These are phyloP conservation scores for Spilosoma lubricipeda DNA, from an alignment of 2,888 invertebrate species.

Conservation along the genomic window DNA sequence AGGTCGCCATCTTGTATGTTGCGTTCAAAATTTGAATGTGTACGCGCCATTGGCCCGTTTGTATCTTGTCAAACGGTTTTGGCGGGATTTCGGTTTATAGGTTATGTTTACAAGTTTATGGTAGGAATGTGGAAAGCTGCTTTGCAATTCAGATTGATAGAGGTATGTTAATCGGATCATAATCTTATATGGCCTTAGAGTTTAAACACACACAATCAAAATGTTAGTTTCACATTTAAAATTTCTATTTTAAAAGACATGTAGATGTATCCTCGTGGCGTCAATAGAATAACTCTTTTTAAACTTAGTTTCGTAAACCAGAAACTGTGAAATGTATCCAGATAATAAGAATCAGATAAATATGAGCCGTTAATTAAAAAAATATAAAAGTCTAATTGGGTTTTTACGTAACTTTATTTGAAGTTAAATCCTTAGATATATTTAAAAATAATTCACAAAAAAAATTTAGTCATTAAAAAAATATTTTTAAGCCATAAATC, in stretches of 20 bases:
- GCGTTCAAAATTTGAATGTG: conserved; percentile 83
- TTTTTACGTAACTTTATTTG: background rate
- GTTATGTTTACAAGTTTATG: conserved; percentile 49
- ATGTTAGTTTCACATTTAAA: background rate
- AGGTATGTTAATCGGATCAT: conserved; percentile 34
- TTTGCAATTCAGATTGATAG: conserved; percentile 49
- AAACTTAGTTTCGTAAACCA: background rate
- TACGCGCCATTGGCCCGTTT: conserved; percentile 73
- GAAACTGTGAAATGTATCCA: background rate
- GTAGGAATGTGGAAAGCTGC: conserved; percentile 41
- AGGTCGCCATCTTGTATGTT: conserved; percentile 84
- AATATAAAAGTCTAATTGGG: background rate
- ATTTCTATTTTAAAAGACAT: background rate
- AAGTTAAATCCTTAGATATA: background rate
- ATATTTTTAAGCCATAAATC: background rate
- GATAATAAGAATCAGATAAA: background rate
- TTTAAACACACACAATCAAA: conserved; percentile 1
- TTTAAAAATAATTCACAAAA: background rate
- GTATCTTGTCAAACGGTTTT: conserved; percentile 64
- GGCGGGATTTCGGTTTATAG: conserved; percentile 52
- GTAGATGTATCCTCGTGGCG: background rate
- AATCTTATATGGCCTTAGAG: conserved; percentile 32
- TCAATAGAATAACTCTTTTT: background rate
- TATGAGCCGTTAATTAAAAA: background rate
- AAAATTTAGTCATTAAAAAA: background rate